A percentile compares a stretch with the other conserved stretches of the same genome.
phyloP scores from a whole-genome alignment of 2,888 invertebrate genomes.

The Atethmia centrago region DNA sequence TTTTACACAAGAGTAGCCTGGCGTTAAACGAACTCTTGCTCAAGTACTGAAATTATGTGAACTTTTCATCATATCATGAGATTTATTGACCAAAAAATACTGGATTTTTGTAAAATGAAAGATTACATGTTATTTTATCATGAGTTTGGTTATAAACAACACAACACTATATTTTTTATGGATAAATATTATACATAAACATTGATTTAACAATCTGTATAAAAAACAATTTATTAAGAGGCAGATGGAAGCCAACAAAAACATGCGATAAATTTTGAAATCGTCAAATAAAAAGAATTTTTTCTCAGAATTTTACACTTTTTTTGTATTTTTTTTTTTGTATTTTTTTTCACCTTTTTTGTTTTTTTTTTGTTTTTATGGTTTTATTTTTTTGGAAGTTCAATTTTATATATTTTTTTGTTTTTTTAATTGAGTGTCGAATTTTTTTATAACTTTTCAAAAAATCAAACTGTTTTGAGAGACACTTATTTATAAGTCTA shows the following conservation, averaged over 20 bases:
- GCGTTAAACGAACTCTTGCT: constrained; percentile 19
- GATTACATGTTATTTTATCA: constrained; percentile 24
- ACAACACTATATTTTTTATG: constrained; percentile 47
- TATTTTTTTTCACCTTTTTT: constrained; percentile 68
- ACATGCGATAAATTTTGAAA: constrained; percentile 74
- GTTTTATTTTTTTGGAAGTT: constrained; percentile 74
- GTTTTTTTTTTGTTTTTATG: constrained; percentile 71
- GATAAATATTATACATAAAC: constrained; percentile 59
- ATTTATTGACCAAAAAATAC: constrained; percentile 39
- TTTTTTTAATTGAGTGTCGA: constrained; percentile 74
- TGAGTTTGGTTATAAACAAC: constrained; percentile 48
- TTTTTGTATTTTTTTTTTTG: constrained; percentile 71
- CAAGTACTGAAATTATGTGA: constrained; percentile 23
- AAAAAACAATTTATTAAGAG: constrained; percentile 58
- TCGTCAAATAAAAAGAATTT: constrained; percentile 78
- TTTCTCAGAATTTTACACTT: constrained; percentile 75
- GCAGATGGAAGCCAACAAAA: constrained; percentile 68
- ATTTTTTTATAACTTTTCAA: constrained; percentile 78
- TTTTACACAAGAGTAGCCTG: constrained; percentile 35
- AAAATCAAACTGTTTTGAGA: constrained; percentile 85
- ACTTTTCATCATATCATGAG: constrained; percentile 32
- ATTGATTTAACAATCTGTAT: constrained; percentile 62
- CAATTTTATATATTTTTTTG: constrained; percentile 75
- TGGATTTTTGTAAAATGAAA: not conserved
- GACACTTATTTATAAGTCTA: constrained; percentile 83